Percentiles rank a stretch among this genome's conserved stretches.
Evolutionary conservation across 2,888 invertebrate species (phyloP).

Genomic region (Entomobrya proxima): DNA sequence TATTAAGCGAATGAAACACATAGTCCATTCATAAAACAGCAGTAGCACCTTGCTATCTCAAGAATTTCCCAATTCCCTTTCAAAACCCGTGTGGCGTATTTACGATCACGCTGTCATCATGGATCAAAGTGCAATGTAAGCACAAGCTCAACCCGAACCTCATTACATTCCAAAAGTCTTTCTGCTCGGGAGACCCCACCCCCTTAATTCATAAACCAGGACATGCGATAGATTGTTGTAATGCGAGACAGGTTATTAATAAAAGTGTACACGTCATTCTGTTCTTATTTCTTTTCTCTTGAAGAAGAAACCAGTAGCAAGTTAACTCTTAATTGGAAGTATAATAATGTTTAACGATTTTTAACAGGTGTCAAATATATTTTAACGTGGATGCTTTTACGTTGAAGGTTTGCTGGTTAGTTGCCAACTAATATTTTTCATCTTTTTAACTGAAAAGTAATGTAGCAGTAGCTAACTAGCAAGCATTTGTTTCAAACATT

Average conservation of each 20-base stretch:
- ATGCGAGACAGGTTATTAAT: not conserved
- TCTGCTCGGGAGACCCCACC: not conserved
- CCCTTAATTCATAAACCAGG: conserved; percentile 13
- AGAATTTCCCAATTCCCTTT: not conserved
- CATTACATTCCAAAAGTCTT: not conserved
- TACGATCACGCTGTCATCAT: conserved; percentile 46
- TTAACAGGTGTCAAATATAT: conserved; percentile 50
- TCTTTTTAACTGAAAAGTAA: too few species aligned
- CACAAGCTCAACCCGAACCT: not conserved
- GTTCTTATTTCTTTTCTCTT: too few species aligned
- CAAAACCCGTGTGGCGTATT: conserved; percentile 17
- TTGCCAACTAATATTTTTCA: conserved; percentile 28
- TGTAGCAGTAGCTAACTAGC: too few species aligned
- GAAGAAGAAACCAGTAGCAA: not conserved
- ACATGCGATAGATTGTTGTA: not conserved
- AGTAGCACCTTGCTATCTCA: not conserved
- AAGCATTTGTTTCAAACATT: too few species aligned
- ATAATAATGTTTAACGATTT: conserved; percentile 16
- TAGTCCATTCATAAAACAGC: conserved; percentile 26
- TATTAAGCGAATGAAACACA: not conserved
- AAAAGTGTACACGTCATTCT: not conserved
- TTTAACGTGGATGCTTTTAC: not conserved
- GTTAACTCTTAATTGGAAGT: conserved; percentile 25
- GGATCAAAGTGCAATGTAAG: conserved; percentile 7
- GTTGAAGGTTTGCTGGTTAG: not conserved